A percentile compares a stretch with the other conserved stretches of the same genome.
phyloP scores from a whole-genome alignment of 2,888 invertebrate species.

The Bursaphelenchus okinawaensis region DNA sequence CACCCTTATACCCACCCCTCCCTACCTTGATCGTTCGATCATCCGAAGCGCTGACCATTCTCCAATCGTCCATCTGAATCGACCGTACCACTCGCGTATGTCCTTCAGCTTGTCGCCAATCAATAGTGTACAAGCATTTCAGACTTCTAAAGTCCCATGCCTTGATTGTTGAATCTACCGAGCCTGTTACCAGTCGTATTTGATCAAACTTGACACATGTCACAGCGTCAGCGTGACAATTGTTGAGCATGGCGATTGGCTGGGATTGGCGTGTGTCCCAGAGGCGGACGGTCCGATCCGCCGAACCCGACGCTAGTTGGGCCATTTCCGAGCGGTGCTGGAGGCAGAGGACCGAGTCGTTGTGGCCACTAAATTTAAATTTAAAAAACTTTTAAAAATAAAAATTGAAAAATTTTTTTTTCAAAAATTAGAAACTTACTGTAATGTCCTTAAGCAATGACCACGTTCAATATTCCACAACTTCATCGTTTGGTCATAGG shows the following conservation, averaged over 20 bases:
- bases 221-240: constrained; percentile 62
- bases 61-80: constrained; percentile 62
- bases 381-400: neutral
- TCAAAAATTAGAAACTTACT: constrained; percentile 40
- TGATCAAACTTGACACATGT: constrained; percentile 62
- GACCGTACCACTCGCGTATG: constrained; percentile 63
- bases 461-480: constrained; percentile 62
- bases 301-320: constrained; percentile 86
- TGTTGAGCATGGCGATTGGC: constrained; percentile 57
- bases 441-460: constrained; percentile 59
- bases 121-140: constrained; percentile 61
- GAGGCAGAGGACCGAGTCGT: constrained; percentile 61
- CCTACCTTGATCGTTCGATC: constrained; percentile 63
- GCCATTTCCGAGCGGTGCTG: constrained; percentile 51
- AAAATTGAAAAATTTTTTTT: no score
- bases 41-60: constrained; percentile 63
- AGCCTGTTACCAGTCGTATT: constrained; percentile 61
- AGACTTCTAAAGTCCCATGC: constrained; percentile 60
- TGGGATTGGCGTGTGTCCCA: constrained; percentile 69
- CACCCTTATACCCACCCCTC: no score
- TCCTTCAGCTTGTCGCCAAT: constrained; percentile 64
- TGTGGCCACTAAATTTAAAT: constrained; percentile 59
- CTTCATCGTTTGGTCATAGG: constrained; percentile 62
- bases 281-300: constrained; percentile 92
- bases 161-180: constrained; percentile 61